Conservation (phyloP, 1,140 invertebrate species). For the Aphelenchoides besseyi region DNA sequence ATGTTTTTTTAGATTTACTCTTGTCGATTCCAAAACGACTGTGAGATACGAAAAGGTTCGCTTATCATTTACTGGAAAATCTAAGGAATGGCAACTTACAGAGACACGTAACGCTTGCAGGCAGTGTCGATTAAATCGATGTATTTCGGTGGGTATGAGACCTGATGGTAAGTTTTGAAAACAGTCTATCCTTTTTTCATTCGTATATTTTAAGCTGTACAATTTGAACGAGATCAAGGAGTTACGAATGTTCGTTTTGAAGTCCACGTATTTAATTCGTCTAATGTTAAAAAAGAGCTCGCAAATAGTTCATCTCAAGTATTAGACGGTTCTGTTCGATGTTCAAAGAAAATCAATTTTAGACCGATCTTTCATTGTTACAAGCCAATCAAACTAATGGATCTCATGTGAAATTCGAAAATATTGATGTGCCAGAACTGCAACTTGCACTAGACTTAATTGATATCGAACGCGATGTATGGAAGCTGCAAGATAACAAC, state of each 20-base stretch:
- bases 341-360: not conserved
- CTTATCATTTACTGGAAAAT: not conserved
- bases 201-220: not conserved
- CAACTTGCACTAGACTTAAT: not conserved
- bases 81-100: not conserved
- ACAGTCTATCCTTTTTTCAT: not conserved
- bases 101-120: not conserved
- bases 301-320: not conserved
- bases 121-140: not conserved
- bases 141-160: not conserved
- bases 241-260: not conserved
- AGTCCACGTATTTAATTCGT: not conserved
- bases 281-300: not conserved
- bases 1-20: not conserved
- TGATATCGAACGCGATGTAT: not conserved
- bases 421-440: not conserved
- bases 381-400: not conserved
- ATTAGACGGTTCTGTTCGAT: not conserved
- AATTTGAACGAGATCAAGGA: not conserved
- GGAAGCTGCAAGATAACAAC: not conserved
- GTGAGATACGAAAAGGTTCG: not conserved
- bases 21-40: slow-evolving; percentile 8
- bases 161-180: not conserved
- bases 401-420: not conserved
- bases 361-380: not conserved